Evolutionary conservation across 2,888 invertebrate species (phyloP), one percentile per base, ranked within the genome.

Genomic region (Minunthozetes semirufus): DNA sequence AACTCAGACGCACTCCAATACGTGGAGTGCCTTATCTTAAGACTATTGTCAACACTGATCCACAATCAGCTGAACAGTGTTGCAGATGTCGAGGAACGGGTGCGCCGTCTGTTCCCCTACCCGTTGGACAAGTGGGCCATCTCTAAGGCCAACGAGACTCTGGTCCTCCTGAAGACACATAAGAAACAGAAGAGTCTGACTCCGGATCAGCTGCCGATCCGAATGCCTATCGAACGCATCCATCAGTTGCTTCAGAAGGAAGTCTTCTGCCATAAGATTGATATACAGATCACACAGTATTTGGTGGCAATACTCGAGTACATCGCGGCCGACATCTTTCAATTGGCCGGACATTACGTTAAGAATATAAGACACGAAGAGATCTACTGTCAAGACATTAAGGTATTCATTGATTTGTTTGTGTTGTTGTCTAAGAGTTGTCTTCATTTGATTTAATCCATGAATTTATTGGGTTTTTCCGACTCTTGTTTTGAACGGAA

Each of bases 111-210:
- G 73, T 95, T 96, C 86, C 96, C 96, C n/a, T 90, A 91, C 19
- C 95, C 96, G 4, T 91, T 97, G 79, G 94, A 95, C 84, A 89
- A 89, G 82, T 96, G 95, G 94, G 94, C 95, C 72, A 87, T 94
- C 76, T 88, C 88, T 78, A 95, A 96, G 82, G 96, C 95, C 22
- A 89, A 90, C 79, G 91, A 90, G 66, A 63, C 73, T 38, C 46
- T 73, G 72, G n/a, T 6, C 5, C 63, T 17, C 3, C 19, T 70
- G 19, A 70, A 70, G 48, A 46, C 70, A 3, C 22, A 17, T 17
- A 70, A 70, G 70, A 70, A 48, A n/a, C 22, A 42, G 22, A 70
- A 70, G 48, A 46, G 38, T 25, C 61, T 68, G 3, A 29, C 27
- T 29, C 61, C 72, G 13, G 76, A 79, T 53, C 82, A 90, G 80